These are phyloP conservation scores for Calypte anna DNA, from an alignment of 2,113 vertebrate genomes.

Conservation along the genomic window DNA sequence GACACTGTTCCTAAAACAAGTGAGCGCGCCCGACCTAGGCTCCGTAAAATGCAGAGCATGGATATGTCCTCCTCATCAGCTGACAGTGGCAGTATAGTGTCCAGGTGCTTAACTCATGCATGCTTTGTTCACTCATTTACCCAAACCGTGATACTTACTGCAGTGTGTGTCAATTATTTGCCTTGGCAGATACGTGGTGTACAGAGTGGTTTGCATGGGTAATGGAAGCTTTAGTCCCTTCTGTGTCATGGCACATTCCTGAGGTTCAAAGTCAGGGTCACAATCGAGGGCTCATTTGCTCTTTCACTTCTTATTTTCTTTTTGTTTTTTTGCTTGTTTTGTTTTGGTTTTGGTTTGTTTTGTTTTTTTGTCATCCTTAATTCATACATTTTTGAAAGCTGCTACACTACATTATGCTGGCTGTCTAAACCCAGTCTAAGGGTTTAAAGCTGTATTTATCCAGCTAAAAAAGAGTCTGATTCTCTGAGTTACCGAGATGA, in stretches of 20 bases:
- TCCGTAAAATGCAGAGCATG: slow-evolving; percentile 94
- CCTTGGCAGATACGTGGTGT: background rate
- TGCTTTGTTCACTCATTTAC: slow-evolving; percentile 74
- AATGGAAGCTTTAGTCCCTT: background rate
- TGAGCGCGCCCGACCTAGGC: slow-evolving; percentile 93
- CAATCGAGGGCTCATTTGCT: background rate
- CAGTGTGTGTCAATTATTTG: background rate
- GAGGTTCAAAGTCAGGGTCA: background rate
- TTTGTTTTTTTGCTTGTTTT: background rate
- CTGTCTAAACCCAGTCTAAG: background rate
- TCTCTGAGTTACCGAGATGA: background rate
- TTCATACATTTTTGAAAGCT: background rate
- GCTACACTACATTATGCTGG: background rate
- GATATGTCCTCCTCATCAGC: slow-evolving; percentile 92
- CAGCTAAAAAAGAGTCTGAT: background rate
- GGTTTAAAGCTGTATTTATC: background rate
- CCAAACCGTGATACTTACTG: slow-evolving; percentile 8
- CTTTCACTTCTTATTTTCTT: background rate
- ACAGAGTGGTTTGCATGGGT: background rate
- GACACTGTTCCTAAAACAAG: slow-evolving; percentile 97
- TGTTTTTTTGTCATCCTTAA: background rate
- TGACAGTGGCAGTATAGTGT: slow-evolving; percentile 94
- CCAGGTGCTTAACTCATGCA: slow-evolving; percentile 89
- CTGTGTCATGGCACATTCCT: background rate
- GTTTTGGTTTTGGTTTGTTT: background rate